phyloP scores from a whole-genome alignment of 2,888 invertebrate genomes.

The Microctonus aethiopoides region DNA sequence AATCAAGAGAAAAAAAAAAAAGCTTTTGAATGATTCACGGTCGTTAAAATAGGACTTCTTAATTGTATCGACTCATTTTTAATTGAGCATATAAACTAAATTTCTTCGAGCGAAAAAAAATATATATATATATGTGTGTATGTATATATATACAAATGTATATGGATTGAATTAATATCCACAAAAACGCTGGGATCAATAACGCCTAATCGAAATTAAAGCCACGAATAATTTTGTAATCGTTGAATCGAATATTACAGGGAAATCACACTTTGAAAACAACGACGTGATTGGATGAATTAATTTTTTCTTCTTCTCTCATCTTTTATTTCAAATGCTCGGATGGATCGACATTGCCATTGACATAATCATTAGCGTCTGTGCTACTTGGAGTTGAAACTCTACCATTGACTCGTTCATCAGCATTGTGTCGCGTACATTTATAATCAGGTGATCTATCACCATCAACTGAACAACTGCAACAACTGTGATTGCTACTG shows the following conservation, averaged over 20 bases:
- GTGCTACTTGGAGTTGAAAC: conserved; percentile 67
- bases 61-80: not conserved
- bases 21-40: conserved; percentile 33
- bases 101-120: conserved; percentile 10
- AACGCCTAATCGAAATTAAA: not conserved
- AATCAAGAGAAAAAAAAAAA: not conserved
- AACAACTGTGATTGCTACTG: conserved; percentile 50
- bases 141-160: not conserved
- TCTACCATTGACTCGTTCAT: conserved; percentile 49
- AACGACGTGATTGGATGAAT: conserved; percentile 16
- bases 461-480: conserved; percentile 51
- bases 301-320: not conserved
- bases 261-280: not conserved
- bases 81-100: not conserved
- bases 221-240: not conserved
- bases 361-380: conserved; percentile 52
- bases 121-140: not conserved
- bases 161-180: not conserved
- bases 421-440: conserved; percentile 45
- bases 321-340: conserved; percentile 51
- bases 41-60: conserved; percentile 24
- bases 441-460: conserved; percentile 46
- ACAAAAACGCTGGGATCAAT: not conserved
- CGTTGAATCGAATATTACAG: not conserved
- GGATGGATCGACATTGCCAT: conserved; percentile 50